Evolutionary conservation across 2,797 vertebrate genomes (phyloP).

Genomic region (Enteromius trimaculatus): DNA sequence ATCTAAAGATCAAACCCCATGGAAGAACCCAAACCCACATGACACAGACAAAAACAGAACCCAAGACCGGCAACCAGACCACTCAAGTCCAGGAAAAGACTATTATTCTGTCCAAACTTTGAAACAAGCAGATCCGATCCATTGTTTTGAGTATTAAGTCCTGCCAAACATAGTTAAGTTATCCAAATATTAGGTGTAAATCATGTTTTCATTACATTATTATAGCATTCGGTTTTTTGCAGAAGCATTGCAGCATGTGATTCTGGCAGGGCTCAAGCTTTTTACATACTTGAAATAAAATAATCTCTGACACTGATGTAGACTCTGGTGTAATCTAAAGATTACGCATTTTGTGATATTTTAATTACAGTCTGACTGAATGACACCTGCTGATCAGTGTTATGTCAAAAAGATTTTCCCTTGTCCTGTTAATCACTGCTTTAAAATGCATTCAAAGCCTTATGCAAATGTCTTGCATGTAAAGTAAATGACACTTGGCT

Average conservation of each 20-base stretch:
- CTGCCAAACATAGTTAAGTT: background rate
- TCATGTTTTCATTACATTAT: background rate
- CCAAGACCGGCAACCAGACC: background rate
- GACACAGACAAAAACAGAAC: background rate
- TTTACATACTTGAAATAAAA: background rate
- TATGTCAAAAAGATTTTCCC: background rate
- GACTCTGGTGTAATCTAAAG: background rate
- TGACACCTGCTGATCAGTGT: background rate
- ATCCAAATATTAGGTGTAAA: background rate
- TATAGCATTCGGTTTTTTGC: background rate
- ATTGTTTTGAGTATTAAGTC: background rate
- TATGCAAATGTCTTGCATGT: conserved; percentile 26
- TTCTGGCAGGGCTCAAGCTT: background rate
- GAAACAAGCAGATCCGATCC: background rate
- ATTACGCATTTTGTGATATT: background rate
- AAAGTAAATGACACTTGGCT: conserved; percentile 34
- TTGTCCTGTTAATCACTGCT: background rate
- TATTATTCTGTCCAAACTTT: background rate
- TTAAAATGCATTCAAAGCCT: conserved; percentile 28
- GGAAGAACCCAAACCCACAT: background rate
- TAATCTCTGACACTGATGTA: background rate
- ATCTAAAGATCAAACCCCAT: background rate
- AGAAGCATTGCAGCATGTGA: background rate
- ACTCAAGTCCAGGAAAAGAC: background rate
- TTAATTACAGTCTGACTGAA: background rate